phyloP scores from a whole-genome alignment of 2,797 vertebrate species.

The Aratinga solstitialis region DNA sequence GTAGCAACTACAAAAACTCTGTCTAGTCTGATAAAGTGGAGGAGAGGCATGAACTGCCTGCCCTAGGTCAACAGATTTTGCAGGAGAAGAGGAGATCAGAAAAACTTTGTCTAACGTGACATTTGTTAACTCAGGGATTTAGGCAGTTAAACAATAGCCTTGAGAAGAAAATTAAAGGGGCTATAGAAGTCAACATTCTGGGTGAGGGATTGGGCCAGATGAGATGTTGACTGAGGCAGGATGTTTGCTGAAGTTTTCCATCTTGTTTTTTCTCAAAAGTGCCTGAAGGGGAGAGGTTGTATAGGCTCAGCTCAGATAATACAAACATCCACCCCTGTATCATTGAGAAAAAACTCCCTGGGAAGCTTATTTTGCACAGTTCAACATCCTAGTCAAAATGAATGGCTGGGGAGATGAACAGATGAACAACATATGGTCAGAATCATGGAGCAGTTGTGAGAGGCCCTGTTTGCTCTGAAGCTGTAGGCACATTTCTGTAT shows the following conservation, averaged over 20 bases:
- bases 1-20: not conserved
- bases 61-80: not conserved
- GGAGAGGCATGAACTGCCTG: not conserved
- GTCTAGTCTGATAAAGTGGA: not conserved
- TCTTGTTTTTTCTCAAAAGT: not conserved
- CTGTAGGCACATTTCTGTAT: not conserved
- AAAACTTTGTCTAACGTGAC: not conserved
- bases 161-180: not conserved
- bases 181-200: not conserved
- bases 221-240: not conserved
- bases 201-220: not conserved
- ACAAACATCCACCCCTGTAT: not conserved
- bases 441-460: slow-evolving; percentile 23
- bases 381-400: slow-evolving; percentile 25
- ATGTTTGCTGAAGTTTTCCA: not conserved
- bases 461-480: slow-evolving; percentile 24
- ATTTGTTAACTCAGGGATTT: not conserved
- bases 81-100: not conserved
- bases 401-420: slow-evolving; percentile 50
- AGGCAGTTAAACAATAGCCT: not conserved
- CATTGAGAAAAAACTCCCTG: not conserved
- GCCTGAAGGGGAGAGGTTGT: not conserved
- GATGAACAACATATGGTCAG: slow-evolving; percentile 57
- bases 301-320: not conserved
- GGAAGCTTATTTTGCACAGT: slow-evolving; percentile 43